Evolutionary conservation across 2,797 vertebrate species (phyloP).

Genomic region (Rhinogobio ventralis): DNA sequence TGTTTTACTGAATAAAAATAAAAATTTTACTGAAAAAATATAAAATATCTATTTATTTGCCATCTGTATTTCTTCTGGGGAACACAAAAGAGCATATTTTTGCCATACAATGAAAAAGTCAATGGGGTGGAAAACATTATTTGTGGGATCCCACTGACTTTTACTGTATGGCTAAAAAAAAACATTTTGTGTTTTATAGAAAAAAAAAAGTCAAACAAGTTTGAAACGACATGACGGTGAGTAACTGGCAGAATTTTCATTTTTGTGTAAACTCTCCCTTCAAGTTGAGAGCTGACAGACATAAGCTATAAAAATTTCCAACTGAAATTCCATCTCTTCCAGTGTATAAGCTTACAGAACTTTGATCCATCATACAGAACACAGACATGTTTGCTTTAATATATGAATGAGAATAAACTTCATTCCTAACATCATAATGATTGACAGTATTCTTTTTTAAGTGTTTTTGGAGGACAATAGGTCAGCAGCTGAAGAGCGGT

Average conservation of each 20-base stretch:
- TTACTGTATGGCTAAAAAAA: neutral
- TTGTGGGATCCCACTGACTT: neutral
- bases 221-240: neutral
- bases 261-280: neutral
- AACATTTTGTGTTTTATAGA: neutral
- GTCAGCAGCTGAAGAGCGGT: slow-evolving; percentile 10
- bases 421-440: neutral
- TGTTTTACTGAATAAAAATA: neutral
- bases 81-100: neutral
- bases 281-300: slow-evolving; percentile 20
- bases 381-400: slow-evolving; percentile 20
- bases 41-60: neutral
- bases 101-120: too few relatives aligned
- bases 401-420: neutral
- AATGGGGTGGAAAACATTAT: neutral
- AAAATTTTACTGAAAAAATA: too few relatives aligned
- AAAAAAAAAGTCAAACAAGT: neutral
- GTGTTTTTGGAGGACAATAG: slow-evolving; percentile 10
- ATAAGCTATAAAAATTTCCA: neutral
- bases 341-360: neutral
- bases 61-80: neutral
- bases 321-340: slow-evolving; percentile 6
- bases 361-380: neutral
- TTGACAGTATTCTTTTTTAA: slow-evolving; percentile 22
- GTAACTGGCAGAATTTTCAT: neutral